Evolutionary conservation across 2,888 invertebrate species (phyloP).

Genomic region (Sesamia inferens): DNA sequence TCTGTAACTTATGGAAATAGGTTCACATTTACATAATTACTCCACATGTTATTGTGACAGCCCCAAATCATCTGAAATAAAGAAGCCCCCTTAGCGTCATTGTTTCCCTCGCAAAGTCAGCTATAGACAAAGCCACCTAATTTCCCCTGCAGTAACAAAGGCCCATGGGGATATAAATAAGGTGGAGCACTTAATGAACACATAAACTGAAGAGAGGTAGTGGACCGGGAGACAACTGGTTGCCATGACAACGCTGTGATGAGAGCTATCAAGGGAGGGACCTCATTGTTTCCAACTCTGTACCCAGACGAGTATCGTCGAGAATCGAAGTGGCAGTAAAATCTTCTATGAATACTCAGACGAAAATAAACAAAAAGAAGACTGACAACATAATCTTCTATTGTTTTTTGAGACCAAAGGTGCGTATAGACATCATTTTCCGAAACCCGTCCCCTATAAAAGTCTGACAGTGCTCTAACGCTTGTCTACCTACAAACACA

Average conservation of each 20-base stretch:
- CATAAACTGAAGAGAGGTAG: constrained; percentile 83
- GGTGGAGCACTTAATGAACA: constrained; percentile 87
- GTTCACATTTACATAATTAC: neutral
- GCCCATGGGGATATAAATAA: constrained; percentile 86
- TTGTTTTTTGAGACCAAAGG: neutral
- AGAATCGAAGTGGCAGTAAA: neutral
- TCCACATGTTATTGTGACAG: constrained; percentile 1
- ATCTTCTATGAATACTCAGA: neutral
- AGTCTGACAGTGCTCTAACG: neutral
- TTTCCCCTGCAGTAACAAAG: constrained; percentile 82
- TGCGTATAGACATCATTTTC: neutral
- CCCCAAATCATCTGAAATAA: constrained; percentile 52
- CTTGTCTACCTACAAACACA: neutral
- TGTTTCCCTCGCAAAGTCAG: constrained; percentile 76
- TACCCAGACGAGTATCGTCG: neutral
- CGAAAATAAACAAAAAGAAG: neutral
- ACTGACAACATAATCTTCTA: neutral
- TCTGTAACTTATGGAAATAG: constrained; percentile 12
- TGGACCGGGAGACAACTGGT: constrained; percentile 76
- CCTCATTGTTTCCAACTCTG: constrained; percentile 9
- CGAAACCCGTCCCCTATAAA: no score
- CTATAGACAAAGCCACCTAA: constrained; percentile 84
- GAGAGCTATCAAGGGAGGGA: constrained; percentile 38
- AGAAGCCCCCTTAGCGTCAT: constrained; percentile 61
- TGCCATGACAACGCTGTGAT: constrained; percentile 73